Evolutionary conservation across 2,888 invertebrate species (phyloP), one percentile per base, ranked within the genome.

Genomic region (Acronicta alni): DNA sequence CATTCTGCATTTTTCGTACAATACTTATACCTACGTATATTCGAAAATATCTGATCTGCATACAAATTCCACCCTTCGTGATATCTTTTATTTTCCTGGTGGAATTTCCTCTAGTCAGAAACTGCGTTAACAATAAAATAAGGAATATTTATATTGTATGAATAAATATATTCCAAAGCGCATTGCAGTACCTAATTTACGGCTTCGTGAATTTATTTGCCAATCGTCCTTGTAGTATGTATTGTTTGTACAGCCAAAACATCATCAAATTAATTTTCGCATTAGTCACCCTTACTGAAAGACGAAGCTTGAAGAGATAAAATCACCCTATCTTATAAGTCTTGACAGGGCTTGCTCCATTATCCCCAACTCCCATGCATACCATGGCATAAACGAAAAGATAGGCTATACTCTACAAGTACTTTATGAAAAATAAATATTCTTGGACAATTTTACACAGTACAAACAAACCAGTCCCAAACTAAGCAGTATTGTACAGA

Each of bases 91-190:
- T 66, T 60, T 58, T 64, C 48, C 42, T 46, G 49, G 38, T 26
- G 51, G 54, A 42, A 42, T 49, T 45, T 35, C 41, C 43, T 2
- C 30, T 47, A 37, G 15, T 37, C 18, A 32, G 32, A 58, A 57
- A 62, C 53, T 44, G 57, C 58, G 42, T 65, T 41, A 51, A 58
- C 71, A 55, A 65, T 65, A 52, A 58, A 71, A 68, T 65, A 65
- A 71, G 38, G 43, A 56, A 64, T 48, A 10, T 45, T 51, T 54
- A 41, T 62, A 62, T 60, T 47, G 54, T 59, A 61, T 52, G 48
- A 60, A 59, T 61, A 61, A 71, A 62, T 63, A 51, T 69, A 67
- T 71, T 64, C 46, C 42, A 42, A 45, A 61, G 51, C 37, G 52
- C 53, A 54, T 49, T 44, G 45, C 46, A 63, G 35, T 63, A 41